Percentiles rank a stretch among this genome's conserved stretches.
phyloP scores from a whole-genome alignment of 2,888 invertebrate species.

The Cataglyphis rosenhaueri region DNA sequence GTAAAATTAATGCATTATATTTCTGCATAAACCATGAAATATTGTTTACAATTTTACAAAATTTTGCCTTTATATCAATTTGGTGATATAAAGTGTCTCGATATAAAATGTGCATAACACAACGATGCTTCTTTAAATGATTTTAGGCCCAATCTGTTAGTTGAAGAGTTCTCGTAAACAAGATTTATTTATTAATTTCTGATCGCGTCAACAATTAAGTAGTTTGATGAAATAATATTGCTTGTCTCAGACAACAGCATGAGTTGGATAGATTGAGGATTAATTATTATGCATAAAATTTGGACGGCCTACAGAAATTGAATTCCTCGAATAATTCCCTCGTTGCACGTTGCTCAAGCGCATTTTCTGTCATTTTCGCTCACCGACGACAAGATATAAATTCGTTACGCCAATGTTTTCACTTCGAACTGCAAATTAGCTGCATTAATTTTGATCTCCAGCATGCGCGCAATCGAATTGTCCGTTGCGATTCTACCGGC shows the following conservation, averaged over 20 bases:
- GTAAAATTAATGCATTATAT: neutral
- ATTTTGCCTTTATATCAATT: neutral
- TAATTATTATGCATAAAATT: constrained; percentile 31
- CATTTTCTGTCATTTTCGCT: constrained; percentile 43
- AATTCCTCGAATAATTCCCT: constrained; percentile 43
- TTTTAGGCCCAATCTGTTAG: neutral
- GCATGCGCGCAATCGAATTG: constrained; percentile 23
- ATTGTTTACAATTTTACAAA: neutral
- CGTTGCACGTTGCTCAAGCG: constrained; percentile 42
- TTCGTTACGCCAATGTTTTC: constrained; percentile 50
- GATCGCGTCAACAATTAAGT: neutral
- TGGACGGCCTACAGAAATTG: constrained; percentile 24
- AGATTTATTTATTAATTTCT: constrained; percentile 1
- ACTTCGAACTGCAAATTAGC: constrained; percentile 49
- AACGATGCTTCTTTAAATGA: neutral
- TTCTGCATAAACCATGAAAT: neutral
- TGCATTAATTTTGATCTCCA: constrained; percentile 53
- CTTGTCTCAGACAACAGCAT: neutral
- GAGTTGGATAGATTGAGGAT: constrained; percentile 13
- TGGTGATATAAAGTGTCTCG: neutral
- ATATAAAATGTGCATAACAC: neutral
- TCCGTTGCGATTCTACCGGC: constrained; percentile 23
- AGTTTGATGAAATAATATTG: neutral
- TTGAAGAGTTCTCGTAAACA: neutral
- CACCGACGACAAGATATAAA: constrained; percentile 42